Evolutionary conservation across 2,113 vertebrate genomes (phyloP), one percentile per base, ranked within the genome.

Genomic region (Platanista minor): DNA sequence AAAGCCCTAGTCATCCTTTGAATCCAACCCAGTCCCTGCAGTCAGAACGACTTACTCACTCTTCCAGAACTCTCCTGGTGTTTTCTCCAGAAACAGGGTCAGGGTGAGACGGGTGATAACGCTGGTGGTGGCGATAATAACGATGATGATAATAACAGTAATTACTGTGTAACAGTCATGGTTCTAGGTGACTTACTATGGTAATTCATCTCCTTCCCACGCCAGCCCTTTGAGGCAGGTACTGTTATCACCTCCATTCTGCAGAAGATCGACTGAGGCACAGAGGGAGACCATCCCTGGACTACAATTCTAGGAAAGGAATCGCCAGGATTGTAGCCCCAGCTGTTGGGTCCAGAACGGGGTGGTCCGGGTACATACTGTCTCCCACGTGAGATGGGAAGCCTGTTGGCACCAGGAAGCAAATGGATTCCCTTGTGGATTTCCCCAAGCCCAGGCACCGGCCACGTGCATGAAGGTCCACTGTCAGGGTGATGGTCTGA

Each of bases 1-100:
- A 41, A 89, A 93, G 91, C 77, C 62, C 62, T 69, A 54, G 59
- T 61, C 80, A 59, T 71, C 46, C 83, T 92, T 87, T 90, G 92
- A n/a, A 33, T 20, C 54, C 74, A 57, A 5, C 43, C 87, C 89
- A 80, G 36, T 61, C 46, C 94, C 85, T 88, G 67, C 8, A 52
- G 86, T 91, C 67, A 69, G 59, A 87, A 59, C 39, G 61, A 93
- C 6, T 69, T 67, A 59, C 33, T 87, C 18, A 13, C 64, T 27
- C 77, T 69, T 77, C 85, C 23, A 13, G 83, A 23, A 82, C 33
- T 67, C 84, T 89, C 43, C 59, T 71, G 36, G 23, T 8, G 39
- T 89, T 89, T 61, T 4, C 54, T 67, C 74, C 43, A 43, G 95
- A 59, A 61, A 49, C 25, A 3, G 23, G 27, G n/a, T 59, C 29